These are phyloP conservation scores for Diploscapter pachys DNA, from an alignment of 1,140 invertebrate species.

Conservation along the genomic window DNA sequence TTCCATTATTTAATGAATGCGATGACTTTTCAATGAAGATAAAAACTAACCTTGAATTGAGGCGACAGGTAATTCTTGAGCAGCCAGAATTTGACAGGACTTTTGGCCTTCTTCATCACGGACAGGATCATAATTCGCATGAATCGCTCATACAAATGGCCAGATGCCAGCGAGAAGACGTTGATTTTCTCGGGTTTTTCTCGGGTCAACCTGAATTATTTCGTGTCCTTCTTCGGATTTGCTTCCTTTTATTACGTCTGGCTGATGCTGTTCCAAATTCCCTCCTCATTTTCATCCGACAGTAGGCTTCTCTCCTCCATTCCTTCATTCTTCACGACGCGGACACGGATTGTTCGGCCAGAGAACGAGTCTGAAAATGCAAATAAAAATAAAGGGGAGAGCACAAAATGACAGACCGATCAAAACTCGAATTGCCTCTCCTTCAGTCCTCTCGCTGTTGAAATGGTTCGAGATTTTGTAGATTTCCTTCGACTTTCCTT, in stretches of 20 bases:
- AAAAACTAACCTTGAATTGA: slow-evolving; percentile 50
- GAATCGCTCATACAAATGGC: slow-evolving; percentile 96
- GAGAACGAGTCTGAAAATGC: slow-evolving; percentile 16
- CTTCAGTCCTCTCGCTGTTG: slow-evolving; percentile 48
- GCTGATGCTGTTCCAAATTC: slow-evolving; percentile 33
- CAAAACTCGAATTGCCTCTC: slow-evolving; percentile 39
- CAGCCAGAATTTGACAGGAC: slow-evolving; percentile 99
- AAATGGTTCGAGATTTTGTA: slow-evolving; percentile 68
- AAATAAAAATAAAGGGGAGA: background rate
- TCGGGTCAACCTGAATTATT: slow-evolving; percentile 67
- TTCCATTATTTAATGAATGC: background rate
- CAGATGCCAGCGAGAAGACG: slow-evolving; percentile 97
- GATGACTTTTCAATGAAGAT: background rate
- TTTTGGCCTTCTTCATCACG: slow-evolving; percentile 71
- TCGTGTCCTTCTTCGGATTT: slow-evolving; percentile 20
- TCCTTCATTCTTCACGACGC: slow-evolving; percentile 49
- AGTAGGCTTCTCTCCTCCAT: slow-evolving; percentile 50
- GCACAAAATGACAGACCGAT: slow-evolving; percentile 38
- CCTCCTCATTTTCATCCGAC: slow-evolving; percentile 34
- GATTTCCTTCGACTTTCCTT: slow-evolving; percentile 87
- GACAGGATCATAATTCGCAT: slow-evolving; percentile 64
- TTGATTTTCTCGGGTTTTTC: slow-evolving; percentile 71
- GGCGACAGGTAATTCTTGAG: slow-evolving; percentile 96
- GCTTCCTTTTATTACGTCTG: slow-evolving; percentile 34
- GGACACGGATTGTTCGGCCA: slow-evolving; percentile 50